A percentile compares a stretch with the other conserved stretches of the same genome.
phyloP scores from a whole-genome alignment of 2,888 invertebrate species.

The Orthosia gothica region DNA sequence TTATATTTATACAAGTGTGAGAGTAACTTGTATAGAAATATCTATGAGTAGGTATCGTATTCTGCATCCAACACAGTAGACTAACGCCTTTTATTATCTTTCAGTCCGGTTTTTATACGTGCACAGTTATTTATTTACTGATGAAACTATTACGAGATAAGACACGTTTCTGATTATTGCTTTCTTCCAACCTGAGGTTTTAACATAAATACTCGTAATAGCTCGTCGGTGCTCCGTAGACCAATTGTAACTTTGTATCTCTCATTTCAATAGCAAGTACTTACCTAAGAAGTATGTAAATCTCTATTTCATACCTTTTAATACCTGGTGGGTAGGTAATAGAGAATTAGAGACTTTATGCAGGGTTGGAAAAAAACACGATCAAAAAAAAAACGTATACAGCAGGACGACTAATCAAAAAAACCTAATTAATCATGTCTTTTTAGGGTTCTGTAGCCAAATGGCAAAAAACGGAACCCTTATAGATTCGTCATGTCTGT shows the following conservation, averaged over 20 bases:
- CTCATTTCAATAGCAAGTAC: slow-evolving; percentile 8
- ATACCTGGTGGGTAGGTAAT: not conserved
- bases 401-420: no score
- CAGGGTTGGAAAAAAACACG: no score
- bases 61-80: slow-evolving; percentile 29
- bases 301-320: not conserved
- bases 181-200: slow-evolving; percentile 26
- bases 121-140: slow-evolving; percentile 34
- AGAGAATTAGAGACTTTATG: not conserved
- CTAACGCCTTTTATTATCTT: slow-evolving; percentile 42
- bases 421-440: no score
- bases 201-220: slow-evolving; percentile 24
- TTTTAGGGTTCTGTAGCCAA: no score
- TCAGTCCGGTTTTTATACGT: slow-evolving; percentile 69
- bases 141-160: slow-evolving; percentile 39
- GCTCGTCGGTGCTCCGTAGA: no score
- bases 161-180: slow-evolving; percentile 35
- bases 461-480: no score
- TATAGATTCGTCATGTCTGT: no score
- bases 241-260: not conserved
- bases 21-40: not conserved
- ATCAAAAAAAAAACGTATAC: no score
- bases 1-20: not conserved
- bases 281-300: slow-evolving; percentile 1
- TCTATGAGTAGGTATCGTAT: slow-evolving; percentile 19